Evolutionary conservation across 2,113 vertebrate species (phyloP), one percentile per base, ranked within the genome.

Genomic region (Electrona antarctica): DNA sequence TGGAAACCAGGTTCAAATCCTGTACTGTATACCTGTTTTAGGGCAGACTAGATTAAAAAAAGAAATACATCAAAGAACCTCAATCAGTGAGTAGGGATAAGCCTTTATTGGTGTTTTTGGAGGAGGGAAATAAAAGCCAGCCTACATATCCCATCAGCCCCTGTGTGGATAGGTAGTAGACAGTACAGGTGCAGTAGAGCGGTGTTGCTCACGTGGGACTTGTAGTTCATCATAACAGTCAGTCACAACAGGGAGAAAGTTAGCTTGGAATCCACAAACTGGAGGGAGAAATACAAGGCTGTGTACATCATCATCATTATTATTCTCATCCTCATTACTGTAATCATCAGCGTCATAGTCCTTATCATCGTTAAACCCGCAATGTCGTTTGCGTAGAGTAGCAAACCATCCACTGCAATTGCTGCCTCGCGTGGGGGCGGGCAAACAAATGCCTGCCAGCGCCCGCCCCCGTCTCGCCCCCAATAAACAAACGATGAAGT

Each of bases 201-300:
- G 70, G 82, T 75, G 84, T 70, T 73, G 81, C 61, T 60, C 73
- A 85, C 76, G 79, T 78, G 83, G 81, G 83, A 91, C 63, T 85
- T 79, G 81, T 73, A 88, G 88, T 85, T 92, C 75, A 89, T 92
- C 74, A 89, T 90, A 92, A 91, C 88, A 92, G 89, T 90, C 87
- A 90, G 85, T 90, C 89, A 92, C 87, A 87, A 90, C 79, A 81
- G 79, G 81, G 80, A 87, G 83, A 73, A 60, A 67, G 77, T 80
- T 83, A 83, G 85, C 85, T 84, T 80, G 77, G 85, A 84, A 89
- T 90, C 88, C 87, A 92, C 83, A 83, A 83, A 84, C 62, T 73
- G 71, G 77, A 82, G 83, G 81, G 85, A 84, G 76, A 80, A 79
- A 70, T 76, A 87, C 82, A 81, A 84, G 70, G 83, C 73, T 86